Conservation (phyloP, 1,140 invertebrate genomes). For the Hestina assimilis region DNA sequence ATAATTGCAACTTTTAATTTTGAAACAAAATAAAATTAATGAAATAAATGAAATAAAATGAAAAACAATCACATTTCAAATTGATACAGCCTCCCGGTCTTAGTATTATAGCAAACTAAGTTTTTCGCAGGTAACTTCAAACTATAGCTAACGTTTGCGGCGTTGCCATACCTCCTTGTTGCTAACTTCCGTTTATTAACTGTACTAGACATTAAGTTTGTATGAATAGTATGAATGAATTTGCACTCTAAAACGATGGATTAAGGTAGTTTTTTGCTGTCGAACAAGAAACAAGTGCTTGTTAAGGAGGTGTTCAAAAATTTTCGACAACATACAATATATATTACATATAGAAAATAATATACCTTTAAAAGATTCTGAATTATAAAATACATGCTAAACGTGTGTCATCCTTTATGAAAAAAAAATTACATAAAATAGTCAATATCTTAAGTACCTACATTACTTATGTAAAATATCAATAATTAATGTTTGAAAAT, state of each 20-base stretch:
- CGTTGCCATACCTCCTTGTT: constrained; percentile 49
- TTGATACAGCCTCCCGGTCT: constrained; percentile 37
- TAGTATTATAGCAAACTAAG: constrained; percentile 41
- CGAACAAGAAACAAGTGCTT: neutral
- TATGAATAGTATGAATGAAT: constrained; percentile 12
- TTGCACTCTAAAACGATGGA: constrained; percentile 1
- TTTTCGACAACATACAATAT: too few species aligned
- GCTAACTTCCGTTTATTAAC: constrained; percentile 50
- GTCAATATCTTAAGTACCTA: too few species aligned
- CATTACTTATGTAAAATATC: too few species aligned
- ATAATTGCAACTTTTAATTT: constrained; percentile 69
- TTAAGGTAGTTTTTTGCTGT: constrained; percentile 18
- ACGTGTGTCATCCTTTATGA: too few species aligned
- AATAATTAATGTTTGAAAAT: neutral
- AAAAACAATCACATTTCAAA: constrained; percentile 36
- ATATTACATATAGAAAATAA: too few species aligned
- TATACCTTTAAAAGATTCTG: too few species aligned
- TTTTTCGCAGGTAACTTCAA: constrained; percentile 50
- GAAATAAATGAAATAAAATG: constrained; percentile 24
- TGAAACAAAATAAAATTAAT: neutral
- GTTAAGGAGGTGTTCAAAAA: constrained; percentile 27
- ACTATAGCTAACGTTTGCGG: constrained; percentile 34
- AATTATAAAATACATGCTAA: too few species aligned
- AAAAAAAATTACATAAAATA: too few species aligned
- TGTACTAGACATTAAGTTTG: constrained; percentile 44